Conservation (phyloP, 2,113 vertebrate genomes). For the Cavia aperea region DNA sequence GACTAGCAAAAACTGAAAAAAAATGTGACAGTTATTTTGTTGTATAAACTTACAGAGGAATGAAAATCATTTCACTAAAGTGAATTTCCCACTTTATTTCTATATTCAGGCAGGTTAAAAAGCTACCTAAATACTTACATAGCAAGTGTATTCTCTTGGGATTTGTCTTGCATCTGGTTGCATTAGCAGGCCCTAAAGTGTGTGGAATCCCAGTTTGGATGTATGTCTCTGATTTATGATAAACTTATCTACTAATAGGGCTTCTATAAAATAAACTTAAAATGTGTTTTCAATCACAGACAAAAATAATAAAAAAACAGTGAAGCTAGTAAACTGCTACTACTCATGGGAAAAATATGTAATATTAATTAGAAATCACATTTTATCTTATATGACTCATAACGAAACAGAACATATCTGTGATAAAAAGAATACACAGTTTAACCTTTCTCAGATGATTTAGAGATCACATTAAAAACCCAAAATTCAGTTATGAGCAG, state of each 20-base stretch:
- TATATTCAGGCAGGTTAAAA: constrained; percentile 43
- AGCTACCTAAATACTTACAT: not conserved
- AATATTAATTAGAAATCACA: constrained; percentile 8
- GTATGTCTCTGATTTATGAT: not conserved
- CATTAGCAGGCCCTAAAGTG: not conserved
- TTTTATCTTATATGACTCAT: not conserved
- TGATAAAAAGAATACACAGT: not conserved
- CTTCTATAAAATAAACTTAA: constrained; percentile 33
- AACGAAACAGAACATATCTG: not conserved
- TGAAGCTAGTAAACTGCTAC: not conserved
- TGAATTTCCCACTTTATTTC: constrained; percentile 32
- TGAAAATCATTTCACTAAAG: constrained; percentile 31
- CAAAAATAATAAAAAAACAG: constrained; percentile 17
- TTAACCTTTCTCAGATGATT: not conserved
- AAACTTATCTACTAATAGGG: not conserved
- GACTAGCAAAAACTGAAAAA: not conserved
- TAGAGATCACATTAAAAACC: not conserved
- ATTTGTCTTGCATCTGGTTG: constrained; percentile 13
- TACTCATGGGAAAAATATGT: not conserved
- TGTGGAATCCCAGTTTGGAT: not conserved
- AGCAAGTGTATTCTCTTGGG: constrained; percentile 15
- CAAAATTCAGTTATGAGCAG: not conserved
- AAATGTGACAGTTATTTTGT: not conserved
- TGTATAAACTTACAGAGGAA: constrained; percentile 37
- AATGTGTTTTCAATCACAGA: not conserved